Evolutionary conservation across 2,113 vertebrate species (phyloP), one percentile per base, ranked within the genome.

Genomic region (Epinephelus moara): DNA sequence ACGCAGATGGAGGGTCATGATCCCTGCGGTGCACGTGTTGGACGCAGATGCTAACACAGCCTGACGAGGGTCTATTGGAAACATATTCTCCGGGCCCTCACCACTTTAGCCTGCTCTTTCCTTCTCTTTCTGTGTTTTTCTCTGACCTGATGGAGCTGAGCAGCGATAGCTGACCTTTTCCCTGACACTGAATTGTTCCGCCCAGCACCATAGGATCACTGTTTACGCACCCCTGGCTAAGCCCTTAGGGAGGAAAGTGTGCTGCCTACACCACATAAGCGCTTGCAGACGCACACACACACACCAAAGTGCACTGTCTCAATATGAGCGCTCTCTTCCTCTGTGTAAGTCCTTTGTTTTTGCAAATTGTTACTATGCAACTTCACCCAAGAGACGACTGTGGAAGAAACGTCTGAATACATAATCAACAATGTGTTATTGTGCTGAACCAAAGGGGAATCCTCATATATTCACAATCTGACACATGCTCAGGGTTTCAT

Each of bases 31-130:
- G 92, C 91, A 93, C 88, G 94, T 95, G 94, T 95, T 94, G 90
- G 93, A 93, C 88, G 87, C 92, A 96, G 95, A 97, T 90, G 95
- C 93, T 97, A 97, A 96, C 95, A 80, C 88, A 94, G 95, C 95
- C 95, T 96, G 96, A 96, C 93, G 93, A 95, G 96, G 93, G 94
- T 95, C 97, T 97, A 97, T 97, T 98, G 95, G 93, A 98, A 98
- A 97, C 98, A 99, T 96, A 97, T 97, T 98, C 96, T 92, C 89
- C 70, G 70, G 96, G 95, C 96, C 96, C 89, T 90, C 80, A 49
- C 93, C 92, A 93, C 93, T 96, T 95, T 92, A 89, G 92, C 89
- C 83, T 63, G 68, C 82, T 88, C 84, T 88, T 87, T 91, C 80
- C 82, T 80, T 80, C 87, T 85, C 79, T 89, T 84, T 85, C 70